Evolutionary conservation across 2,113 vertebrate species (phyloP).

Genomic region (Neomonachus schauinslandi): DNA sequence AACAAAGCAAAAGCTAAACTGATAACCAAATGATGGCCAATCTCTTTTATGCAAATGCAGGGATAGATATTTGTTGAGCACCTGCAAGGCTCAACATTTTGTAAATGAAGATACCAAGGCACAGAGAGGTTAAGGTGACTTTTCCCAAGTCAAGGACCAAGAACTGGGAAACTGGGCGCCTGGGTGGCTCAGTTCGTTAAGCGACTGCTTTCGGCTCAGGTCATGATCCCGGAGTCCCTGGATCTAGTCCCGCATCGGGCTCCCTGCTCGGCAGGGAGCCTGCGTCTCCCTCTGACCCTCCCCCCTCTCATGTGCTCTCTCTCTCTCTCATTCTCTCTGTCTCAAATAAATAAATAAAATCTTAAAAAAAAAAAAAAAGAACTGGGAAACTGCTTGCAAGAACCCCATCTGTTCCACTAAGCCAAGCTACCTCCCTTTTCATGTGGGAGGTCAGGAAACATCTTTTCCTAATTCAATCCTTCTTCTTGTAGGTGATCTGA

Average conservation of each 20-base stretch:
- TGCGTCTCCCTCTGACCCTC: no score
- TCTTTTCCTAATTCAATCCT: neutral
- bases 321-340: no score
- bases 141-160: neutral
- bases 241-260: no score
- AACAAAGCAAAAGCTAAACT: neutral
- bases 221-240: no score
- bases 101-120: neutral
- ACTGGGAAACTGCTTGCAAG: neutral
- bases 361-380: no score
- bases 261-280: no score
- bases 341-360: no score
- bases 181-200: no score
- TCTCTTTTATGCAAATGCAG: neutral
- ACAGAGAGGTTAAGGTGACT: neutral
- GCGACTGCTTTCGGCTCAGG: no score
- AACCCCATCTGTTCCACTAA: neutral
- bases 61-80: neutral
- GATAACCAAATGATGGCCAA: neutral
- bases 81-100: neutral
- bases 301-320: no score
- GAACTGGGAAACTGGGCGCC: neutral
- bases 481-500: neutral
- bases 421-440: neutral
- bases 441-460: neutral